phyloP scores from a whole-genome alignment of 1,140 invertebrate species.

The Trypoxylus dichotomus region DNA sequence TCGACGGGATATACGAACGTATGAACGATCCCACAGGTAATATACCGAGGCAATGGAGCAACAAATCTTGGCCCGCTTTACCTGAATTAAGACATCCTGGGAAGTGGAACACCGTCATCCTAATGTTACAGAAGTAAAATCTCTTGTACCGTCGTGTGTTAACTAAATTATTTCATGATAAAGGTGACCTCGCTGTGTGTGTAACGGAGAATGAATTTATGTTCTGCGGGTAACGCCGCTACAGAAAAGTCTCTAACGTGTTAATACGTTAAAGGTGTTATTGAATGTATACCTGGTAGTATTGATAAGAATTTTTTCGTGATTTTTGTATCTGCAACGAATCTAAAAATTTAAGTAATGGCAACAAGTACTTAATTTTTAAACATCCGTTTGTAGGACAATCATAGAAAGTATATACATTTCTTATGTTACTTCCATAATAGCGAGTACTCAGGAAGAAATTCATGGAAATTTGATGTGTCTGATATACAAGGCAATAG shows the following conservation, averaged over 20 bases:
- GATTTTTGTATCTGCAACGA: no score
- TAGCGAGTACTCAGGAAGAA: no score
- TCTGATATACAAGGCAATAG: no score
- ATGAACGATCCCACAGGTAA: constrained; percentile 22
- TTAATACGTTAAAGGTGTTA: not conserved
- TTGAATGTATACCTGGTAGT: not conserved
- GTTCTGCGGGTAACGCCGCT: not conserved
- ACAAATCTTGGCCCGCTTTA: constrained; percentile 29
- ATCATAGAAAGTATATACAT: no score
- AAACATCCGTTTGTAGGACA: no score
- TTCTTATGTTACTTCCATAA: no score
- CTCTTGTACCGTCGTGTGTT: constrained; percentile 19
- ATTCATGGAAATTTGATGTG: no score
- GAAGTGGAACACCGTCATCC: constrained; percentile 25
- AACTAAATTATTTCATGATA: constrained; percentile 19
- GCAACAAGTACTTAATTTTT: not conserved
- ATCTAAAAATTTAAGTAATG: no score
- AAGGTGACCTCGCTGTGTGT: not conserved
- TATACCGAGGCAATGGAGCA: constrained; percentile 15
- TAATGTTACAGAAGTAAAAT: constrained; percentile 25
- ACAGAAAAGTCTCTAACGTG: not conserved
- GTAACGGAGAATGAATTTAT: not conserved
- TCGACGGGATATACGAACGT: not conserved
- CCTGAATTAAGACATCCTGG: constrained; percentile 30
- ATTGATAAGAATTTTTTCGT: not conserved